Base-by-base conservation (phyloP, 2,797 vertebrate species). In the Bucorvus abyssinicus region DNA sequence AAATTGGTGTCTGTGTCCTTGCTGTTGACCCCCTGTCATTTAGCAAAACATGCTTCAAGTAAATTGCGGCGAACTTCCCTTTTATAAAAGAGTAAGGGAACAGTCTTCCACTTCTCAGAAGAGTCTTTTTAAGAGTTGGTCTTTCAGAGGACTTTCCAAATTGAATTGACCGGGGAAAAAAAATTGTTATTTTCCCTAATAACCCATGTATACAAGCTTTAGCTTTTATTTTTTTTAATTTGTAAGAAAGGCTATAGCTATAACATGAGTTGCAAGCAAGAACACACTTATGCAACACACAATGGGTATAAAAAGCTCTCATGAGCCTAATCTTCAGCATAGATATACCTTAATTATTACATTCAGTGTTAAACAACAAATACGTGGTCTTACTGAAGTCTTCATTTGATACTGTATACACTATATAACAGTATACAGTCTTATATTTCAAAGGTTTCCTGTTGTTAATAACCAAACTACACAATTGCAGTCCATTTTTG, bases 351-450 rank as follows among this genome's bases (percentile, higher is more conserved):
- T 65, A 38, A 79, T 65, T 71, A 80, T 27, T 55, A 67, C 26
- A 73, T 45, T 12, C 42, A 57, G 14, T 73, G 38, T 16, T 75
- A 75, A 93, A 57, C 8, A 76, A 70, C 8, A 52, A 29, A 59
- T 34, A 49, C 1, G 1, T 2, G 2, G 7, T 40, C 14, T 55
- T 59, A 55, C 18, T 50, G 68, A 93, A 69, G 53, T 50, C 52
- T 61, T 82, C 9, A 36, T 70, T 55, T 57, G 21, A 8, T 55
- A 47, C 1, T 42, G 3, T 60, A 32, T 32, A 22, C 9, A 34
- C 7, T 57, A 24, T 22, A 22, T 27, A 76, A 57, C 12, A 45
- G 12, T 14, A 50, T 32, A 42, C 0, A 0, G 1, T 26, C 5
- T 27, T 42, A 7, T 19, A 22, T 53, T 71, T 61, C 20, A 64